A percentile compares a stretch with the other conserved stretches of the same genome.
phyloP scores from a whole-genome alignment of 2,113 vertebrate genomes.

The Cyprinodon brontotheroides region DNA sequence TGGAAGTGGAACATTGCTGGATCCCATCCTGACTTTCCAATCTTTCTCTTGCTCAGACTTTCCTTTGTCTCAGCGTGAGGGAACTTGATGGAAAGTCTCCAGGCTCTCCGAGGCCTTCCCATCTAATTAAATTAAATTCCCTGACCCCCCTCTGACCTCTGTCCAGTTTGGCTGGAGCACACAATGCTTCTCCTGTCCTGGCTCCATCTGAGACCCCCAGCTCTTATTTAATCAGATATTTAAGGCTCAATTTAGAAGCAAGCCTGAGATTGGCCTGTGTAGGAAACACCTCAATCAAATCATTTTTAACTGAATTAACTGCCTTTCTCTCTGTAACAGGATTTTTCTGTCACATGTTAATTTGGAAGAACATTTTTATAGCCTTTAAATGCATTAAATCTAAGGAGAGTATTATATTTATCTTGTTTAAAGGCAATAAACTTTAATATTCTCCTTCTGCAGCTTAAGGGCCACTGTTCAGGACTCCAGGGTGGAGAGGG shows the following conservation, averaged over 20 bases:
- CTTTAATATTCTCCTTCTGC: slow-evolving; percentile 23
- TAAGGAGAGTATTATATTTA: not conserved
- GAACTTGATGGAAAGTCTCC: slow-evolving; percentile 46
- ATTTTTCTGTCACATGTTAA: slow-evolving; percentile 41
- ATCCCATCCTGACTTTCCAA: slow-evolving; percentile 44
- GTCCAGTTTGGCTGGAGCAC: slow-evolving; percentile 54
- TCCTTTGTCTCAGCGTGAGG: slow-evolving; percentile 58
- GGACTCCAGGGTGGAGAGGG: slow-evolving; percentile 69
- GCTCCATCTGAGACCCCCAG: slow-evolving; percentile 51
- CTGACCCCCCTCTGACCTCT: slow-evolving; percentile 69
- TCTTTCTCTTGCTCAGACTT: slow-evolving; percentile 45
- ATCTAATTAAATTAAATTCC: slow-evolving; percentile 71
- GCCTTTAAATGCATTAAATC: not conserved
- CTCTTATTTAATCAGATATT: slow-evolving; percentile 50
- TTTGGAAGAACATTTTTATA: slow-evolving; percentile 26
- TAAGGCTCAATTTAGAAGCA: slow-evolving; percentile 39
- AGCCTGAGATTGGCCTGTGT: slow-evolving; percentile 20
- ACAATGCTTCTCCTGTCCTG: slow-evolving; percentile 71
- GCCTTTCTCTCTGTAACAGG: slow-evolving; percentile 17
- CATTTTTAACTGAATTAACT: slow-evolving; percentile 2
- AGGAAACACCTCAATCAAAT: slow-evolving; percentile 7
- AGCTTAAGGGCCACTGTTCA: slow-evolving; percentile 88
- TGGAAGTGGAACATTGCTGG: slow-evolving; percentile 1
- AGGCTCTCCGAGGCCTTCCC: slow-evolving; percentile 56
- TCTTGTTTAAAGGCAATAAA: slow-evolving; percentile 11